phyloP scores from a whole-genome alignment of 2,797 vertebrate genomes.

The Gymnothorax reevesii region DNA sequence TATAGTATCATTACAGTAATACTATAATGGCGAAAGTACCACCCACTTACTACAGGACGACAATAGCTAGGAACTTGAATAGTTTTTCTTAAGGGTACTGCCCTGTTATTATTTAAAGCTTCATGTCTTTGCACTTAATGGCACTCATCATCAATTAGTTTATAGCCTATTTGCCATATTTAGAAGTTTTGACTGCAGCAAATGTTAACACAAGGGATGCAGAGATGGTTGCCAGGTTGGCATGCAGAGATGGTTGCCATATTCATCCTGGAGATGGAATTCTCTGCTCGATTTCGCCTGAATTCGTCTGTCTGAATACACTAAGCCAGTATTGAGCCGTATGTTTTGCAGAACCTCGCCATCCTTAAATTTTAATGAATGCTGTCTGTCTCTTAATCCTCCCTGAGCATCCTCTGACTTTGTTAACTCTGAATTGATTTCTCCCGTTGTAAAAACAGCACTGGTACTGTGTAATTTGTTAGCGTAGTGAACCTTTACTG shows the following conservation, averaged over 20 bases:
- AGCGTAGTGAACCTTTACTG: background rate
- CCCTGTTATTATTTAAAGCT: no score
- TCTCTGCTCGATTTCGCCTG: background rate
- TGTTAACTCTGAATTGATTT: background rate
- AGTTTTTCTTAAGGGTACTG: no score
- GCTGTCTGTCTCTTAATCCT: background rate
- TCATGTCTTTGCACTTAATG: background rate
- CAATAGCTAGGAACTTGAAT: no score
- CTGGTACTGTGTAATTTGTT: conserved; percentile 1
- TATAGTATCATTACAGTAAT: no score
- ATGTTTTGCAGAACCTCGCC: background rate
- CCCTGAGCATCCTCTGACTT: background rate
- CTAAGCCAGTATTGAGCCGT: background rate
- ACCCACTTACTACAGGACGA: no score
- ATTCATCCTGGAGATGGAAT: background rate
- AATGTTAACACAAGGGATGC: background rate
- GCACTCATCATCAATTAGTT: background rate
- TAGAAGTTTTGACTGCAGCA: background rate
- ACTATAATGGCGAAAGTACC: no score
- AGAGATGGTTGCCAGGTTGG: background rate
- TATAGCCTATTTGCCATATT: background rate
- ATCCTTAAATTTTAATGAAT: background rate
- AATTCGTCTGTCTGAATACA: background rate
- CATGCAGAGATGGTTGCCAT: background rate
- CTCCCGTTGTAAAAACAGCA: background rate